A percentile compares a stretch with the other conserved stretches of the same genome.
Evolutionary conservation across 2,888 invertebrate species (phyloP).

Genomic region (Platycheirus albimanus): DNA sequence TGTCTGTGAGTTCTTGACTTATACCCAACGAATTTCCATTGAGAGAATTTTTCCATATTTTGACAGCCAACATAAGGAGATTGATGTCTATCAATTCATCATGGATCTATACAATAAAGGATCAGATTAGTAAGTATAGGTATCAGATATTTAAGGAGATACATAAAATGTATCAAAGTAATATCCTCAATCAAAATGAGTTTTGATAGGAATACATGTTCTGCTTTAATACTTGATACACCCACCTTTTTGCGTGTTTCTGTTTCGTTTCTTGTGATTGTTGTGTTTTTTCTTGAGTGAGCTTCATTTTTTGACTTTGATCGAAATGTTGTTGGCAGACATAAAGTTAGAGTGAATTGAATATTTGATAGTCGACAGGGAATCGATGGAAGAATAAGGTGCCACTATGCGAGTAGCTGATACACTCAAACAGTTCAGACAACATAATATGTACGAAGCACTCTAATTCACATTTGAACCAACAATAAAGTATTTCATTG

Average conservation of each 20-base stretch:
- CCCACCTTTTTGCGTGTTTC: slow-evolving; percentile 1
- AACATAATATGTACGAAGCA: neutral
- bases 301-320: slow-evolving; percentile 48
- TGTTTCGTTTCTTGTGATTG: slow-evolving; percentile 19
- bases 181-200: slow-evolving; percentile 58
- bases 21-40: slow-evolving; percentile 12
- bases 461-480: neutral
- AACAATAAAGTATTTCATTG: neutral
- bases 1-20: neutral
- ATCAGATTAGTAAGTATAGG: slow-evolving; percentile 44
- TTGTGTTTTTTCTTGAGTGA: neutral
- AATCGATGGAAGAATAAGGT: neutral
- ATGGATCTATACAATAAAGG: slow-evolving; percentile 32
- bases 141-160: neutral
- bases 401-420: neutral
- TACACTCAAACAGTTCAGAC: neutral
- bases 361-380: neutral
- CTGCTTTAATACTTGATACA: neutral
- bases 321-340: slow-evolving; percentile 39
- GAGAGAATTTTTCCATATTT: slow-evolving; percentile 52
- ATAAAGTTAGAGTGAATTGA: neutral
- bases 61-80: slow-evolving; percentile 65
- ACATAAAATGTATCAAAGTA: slow-evolving; percentile 44
- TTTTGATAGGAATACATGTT: slow-evolving; percentile 43
- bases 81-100: slow-evolving; percentile 68